Conservation (phyloP, 2,888 invertebrate genomes). For the Lepidocyrtoides sp. region DNA sequence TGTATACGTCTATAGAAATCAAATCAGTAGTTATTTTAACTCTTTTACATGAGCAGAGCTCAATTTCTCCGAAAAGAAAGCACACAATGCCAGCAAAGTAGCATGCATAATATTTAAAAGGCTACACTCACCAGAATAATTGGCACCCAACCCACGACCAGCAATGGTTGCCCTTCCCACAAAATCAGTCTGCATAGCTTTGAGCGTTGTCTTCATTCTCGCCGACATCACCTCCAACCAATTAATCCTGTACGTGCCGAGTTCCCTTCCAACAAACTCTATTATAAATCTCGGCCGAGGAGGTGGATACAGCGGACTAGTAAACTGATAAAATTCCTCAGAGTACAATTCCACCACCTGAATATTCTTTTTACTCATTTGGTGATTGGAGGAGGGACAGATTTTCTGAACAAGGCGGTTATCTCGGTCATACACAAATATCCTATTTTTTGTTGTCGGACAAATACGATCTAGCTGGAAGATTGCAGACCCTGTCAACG, state of each 20-base stretch:
- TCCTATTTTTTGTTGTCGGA: conserved; percentile 92
- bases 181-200: conserved; percentile 73
- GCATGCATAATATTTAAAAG: not conserved
- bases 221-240: conserved; percentile 91
- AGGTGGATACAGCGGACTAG: conserved; percentile 83
- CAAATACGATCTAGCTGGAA: conserved; percentile 88
- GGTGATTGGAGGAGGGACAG: conserved; percentile 83
- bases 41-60: not conserved
- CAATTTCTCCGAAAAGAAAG: not conserved
- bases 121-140: conserved; percentile 58
- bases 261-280: conserved; percentile 93
- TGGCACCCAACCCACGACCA: conserved; percentile 63
- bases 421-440: conserved; percentile 92
- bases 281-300: conserved; percentile 89
- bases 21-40: not conserved
- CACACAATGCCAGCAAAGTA: not conserved
- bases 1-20: conserved; percentile 30
- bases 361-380: conserved; percentile 80
- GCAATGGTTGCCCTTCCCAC: conserved; percentile 53
- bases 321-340: conserved; percentile 83
- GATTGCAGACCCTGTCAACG: conserved; percentile 67
- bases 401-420: conserved; percentile 83
- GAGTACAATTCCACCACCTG: conserved; percentile 85
- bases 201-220: conserved; percentile 82
- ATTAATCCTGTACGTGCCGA: conserved; percentile 91